phyloP scores from a whole-genome alignment of 2,797 vertebrate genomes.

The Galagoides demidoff region DNA sequence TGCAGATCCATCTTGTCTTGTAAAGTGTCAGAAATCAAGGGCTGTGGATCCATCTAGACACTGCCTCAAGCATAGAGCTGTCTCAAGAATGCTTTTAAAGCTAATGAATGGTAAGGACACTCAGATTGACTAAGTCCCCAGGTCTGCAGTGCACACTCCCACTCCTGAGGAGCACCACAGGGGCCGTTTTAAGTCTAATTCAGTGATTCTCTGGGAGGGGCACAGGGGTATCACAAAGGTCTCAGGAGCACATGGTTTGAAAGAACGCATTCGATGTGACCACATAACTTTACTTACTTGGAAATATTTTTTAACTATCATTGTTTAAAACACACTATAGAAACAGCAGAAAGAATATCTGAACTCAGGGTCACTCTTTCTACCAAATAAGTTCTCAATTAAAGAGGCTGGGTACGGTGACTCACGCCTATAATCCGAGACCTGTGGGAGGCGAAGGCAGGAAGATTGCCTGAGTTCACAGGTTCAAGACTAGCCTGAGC shows the following conservation, averaged over 20 bases:
- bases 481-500: no score
- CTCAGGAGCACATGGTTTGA: neutral
- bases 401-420: neutral
- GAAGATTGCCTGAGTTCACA: no score
- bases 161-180: neutral
- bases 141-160: neutral
- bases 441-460: no score
- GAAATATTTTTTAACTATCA: neutral
- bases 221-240: neutral
- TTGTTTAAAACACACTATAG: slow-evolving; percentile 5
- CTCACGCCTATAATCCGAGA: no score
- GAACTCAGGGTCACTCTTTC: neutral
- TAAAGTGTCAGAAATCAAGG: slow-evolving; percentile 24
- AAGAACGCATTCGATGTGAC: neutral
- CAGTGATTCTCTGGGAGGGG: neutral
- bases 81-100: slow-evolving; percentile 28
- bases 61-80: neutral
- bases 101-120: slow-evolving; percentile 7
- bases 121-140: neutral
- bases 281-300: neutral
- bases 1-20: neutral
- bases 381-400: neutral
- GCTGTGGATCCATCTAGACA: neutral
- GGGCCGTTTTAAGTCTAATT: neutral
- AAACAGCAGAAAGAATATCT: neutral